Conservation (phyloP, 2,888 invertebrate species). For the Phytoseiulus persimilis region DNA sequence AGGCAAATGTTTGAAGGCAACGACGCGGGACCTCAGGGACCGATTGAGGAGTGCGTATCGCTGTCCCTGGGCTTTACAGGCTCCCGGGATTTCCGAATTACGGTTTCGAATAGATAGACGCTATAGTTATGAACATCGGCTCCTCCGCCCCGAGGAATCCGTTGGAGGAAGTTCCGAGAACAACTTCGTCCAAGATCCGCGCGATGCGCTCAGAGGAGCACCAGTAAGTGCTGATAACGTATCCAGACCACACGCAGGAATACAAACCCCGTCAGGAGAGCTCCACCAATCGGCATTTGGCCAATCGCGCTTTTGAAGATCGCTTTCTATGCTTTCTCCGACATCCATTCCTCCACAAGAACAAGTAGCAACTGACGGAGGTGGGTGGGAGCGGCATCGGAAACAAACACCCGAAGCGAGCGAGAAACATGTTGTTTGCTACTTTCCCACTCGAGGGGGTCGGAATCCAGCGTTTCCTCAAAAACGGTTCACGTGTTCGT, state of each 20-base stretch:
- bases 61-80: neutral
- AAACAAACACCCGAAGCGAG: neutral
- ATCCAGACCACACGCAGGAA: no score
- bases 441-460: neutral
- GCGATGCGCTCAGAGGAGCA: no score
- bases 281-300: no score
- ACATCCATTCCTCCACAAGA: neutral
- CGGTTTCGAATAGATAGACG: no score
- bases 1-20: neutral
- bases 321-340: no score
- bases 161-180: no score
- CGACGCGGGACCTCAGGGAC: neutral
- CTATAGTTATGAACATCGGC: no score
- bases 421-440: neutral
- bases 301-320: no score
- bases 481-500: neutral
- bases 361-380: neutral
- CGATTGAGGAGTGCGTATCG: neutral
- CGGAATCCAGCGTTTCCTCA: neutral
- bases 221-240: no score
- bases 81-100: neutral
- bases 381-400: neutral
- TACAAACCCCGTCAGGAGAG: no score
- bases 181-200: no score
- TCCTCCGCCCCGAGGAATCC: no score